These are phyloP conservation scores for Micrastur ruficollis DNA, from an alignment of 2,797 vertebrate species.

Conservation along the genomic window DNA sequence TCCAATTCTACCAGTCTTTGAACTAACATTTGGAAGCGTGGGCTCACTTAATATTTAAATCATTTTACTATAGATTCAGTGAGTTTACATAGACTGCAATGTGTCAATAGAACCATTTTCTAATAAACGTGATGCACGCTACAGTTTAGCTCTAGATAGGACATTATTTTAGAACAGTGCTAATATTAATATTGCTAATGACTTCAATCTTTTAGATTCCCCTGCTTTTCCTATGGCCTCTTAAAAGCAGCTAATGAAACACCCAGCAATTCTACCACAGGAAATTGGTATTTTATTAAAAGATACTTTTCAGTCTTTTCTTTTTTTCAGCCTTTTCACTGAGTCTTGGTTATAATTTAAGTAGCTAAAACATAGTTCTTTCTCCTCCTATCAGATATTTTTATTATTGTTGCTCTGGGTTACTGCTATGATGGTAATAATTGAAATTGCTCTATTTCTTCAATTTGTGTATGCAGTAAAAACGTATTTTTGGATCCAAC, in stretches of 20 bases:
- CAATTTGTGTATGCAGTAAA: background rate
- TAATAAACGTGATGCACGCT: background rate
- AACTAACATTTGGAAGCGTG: slow-evolving; percentile 21
- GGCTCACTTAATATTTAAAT: slow-evolving; percentile 50
- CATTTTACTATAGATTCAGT: background rate
- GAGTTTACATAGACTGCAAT: background rate
- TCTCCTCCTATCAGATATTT: background rate
- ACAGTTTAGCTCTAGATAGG: background rate
- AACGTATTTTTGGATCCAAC: background rate
- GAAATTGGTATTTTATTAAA: background rate
- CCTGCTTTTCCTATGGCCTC: background rate
- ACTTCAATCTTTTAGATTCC: background rate
- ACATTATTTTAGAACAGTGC: background rate
- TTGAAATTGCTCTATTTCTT: background rate
- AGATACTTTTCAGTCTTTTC: background rate
- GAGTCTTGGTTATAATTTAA: background rate
- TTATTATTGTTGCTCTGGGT: background rate
- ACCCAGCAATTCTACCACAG: background rate
- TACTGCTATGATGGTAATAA: background rate
- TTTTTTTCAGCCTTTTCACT: background rate
- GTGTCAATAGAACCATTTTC: background rate
- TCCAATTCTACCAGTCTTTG: slow-evolving; percentile 49
- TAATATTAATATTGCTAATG: slow-evolving; percentile 5
- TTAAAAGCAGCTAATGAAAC: slow-evolving; percentile 8
- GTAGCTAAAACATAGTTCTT: background rate